Evolutionary conservation across 2,113 vertebrate species (phyloP).

Genomic region (Nibea coibor): DNA sequence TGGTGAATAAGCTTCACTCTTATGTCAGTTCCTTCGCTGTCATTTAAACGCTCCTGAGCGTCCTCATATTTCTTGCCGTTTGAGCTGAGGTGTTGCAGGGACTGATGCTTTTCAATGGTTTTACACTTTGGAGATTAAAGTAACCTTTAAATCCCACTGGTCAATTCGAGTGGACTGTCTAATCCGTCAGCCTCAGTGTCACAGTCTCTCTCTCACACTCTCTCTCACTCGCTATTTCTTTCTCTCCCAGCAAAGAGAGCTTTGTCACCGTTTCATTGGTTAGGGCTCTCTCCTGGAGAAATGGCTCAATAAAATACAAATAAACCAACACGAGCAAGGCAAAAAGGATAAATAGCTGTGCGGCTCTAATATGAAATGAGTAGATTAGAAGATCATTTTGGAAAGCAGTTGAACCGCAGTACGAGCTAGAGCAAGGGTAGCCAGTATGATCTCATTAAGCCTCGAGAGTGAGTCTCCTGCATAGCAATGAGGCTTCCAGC

Average conservation of each 20-base stretch:
- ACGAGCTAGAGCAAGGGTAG: constrained; percentile 22
- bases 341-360: constrained; percentile 27
- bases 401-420: constrained; percentile 45
- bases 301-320: constrained; percentile 60
- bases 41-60: constrained; percentile 12
- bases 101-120: constrained; percentile 69
- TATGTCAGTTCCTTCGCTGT: background rate
- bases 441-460: constrained; percentile 72
- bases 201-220: background rate
- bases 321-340: constrained; percentile 35
- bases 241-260: no score
- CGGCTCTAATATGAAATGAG: constrained; percentile 59
- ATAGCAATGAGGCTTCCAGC: constrained; percentile 65
- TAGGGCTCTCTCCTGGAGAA: constrained; percentile 45
- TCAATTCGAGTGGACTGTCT: constrained; percentile 70
- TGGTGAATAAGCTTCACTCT: background rate
- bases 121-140: constrained; percentile 79
- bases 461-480: constrained; percentile 49
- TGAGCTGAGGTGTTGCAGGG: constrained; percentile 46
- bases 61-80: constrained; percentile 45
- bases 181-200: constrained; percentile 72
- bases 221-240: background rate
- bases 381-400: constrained; percentile 56
- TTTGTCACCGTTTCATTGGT: constrained; percentile 22
- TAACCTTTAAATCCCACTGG: constrained; percentile 81